Percentiles rank a stretch among this genome's conserved stretches.
phyloP scores from a whole-genome alignment of 2,888 invertebrate species.

The Brachypterus glaber region DNA sequence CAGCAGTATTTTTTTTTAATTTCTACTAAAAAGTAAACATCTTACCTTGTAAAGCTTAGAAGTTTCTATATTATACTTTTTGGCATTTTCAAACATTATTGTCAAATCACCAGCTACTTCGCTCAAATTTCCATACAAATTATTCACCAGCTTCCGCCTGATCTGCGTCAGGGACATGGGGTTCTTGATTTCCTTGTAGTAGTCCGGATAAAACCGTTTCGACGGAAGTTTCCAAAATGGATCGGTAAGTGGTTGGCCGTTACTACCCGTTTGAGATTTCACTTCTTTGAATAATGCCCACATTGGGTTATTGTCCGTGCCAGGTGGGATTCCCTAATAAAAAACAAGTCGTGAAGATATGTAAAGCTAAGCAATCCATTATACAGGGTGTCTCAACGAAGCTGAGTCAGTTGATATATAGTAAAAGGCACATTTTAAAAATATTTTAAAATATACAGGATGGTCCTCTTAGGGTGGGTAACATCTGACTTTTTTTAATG shows the following conservation, averaged over 20 bases:
- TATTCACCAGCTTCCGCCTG: conserved; percentile 68
- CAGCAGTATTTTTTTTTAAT: background rate
- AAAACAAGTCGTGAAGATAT: conserved; percentile 37
- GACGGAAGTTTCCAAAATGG: conserved; percentile 91
- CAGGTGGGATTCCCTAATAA: conserved; percentile 47
- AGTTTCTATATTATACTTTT: conserved; percentile 73
- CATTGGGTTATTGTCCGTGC: conserved; percentile 66
- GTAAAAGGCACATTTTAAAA: background rate
- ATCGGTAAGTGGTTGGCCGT: conserved; percentile 77
- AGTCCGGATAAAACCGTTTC: conserved; percentile 87
- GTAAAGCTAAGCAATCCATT: too few species aligned
- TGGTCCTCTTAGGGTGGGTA: too few species aligned
- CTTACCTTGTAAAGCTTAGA: conserved; percentile 71
- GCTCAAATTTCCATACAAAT: conserved; percentile 72
- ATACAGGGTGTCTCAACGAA: too few species aligned
- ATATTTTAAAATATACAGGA: too few species aligned
- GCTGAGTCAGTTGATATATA: conserved; percentile 1
- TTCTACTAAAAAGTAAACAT: background rate
- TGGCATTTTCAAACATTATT: conserved; percentile 95
- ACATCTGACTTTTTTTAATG: too few species aligned
- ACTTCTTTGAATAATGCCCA: conserved; percentile 88
- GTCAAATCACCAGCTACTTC: conserved; percentile 91
- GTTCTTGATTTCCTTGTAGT: conserved; percentile 93
- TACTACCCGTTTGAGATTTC: conserved; percentile 50
- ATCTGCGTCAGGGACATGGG: conserved; percentile 93